phyloP scores from a whole-genome alignment of 2,888 invertebrate genomes.

The Prosapia bicincta region DNA sequence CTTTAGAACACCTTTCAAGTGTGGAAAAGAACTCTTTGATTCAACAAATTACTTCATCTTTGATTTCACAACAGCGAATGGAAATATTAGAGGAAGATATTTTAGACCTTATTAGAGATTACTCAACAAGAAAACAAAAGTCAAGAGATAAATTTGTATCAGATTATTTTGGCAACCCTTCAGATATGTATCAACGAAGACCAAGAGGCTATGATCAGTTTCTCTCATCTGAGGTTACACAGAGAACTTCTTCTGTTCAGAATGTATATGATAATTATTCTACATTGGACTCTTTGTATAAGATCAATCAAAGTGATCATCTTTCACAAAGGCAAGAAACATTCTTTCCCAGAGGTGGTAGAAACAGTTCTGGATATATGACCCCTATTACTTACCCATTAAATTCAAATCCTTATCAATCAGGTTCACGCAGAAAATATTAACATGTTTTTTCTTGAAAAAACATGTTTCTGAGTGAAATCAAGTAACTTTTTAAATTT shows the following conservation, averaged over 20 bases:
- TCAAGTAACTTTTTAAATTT: too few relatives aligned
- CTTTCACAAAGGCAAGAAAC: neutral
- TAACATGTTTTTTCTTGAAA: too few relatives aligned
- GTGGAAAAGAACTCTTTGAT: neutral
- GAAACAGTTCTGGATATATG: neutral
- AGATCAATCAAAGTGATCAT: neutral
- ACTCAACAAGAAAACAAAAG: neutral
- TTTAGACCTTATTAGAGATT: neutral
- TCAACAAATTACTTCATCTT: neutral
- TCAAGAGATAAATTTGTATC: neutral
- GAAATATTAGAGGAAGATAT: neutral
- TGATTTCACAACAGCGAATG: neutral
- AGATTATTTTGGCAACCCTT: neutral
- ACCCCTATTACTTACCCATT: neutral
- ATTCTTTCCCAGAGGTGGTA: neutral
- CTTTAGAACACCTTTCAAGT: neutral
- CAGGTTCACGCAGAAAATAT: neutral
- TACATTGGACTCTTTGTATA: neutral
- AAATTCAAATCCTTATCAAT: neutral
- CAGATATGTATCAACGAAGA: neutral
- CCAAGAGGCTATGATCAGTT: neutral
- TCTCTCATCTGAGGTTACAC: neutral
- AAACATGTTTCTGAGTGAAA: too few relatives aligned
- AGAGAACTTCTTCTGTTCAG: neutral
- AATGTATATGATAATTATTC: neutral